These are phyloP conservation scores for Trichacis sp. DNA, from an alignment of 2,888 invertebrate genomes.

Conservation along the genomic window DNA sequence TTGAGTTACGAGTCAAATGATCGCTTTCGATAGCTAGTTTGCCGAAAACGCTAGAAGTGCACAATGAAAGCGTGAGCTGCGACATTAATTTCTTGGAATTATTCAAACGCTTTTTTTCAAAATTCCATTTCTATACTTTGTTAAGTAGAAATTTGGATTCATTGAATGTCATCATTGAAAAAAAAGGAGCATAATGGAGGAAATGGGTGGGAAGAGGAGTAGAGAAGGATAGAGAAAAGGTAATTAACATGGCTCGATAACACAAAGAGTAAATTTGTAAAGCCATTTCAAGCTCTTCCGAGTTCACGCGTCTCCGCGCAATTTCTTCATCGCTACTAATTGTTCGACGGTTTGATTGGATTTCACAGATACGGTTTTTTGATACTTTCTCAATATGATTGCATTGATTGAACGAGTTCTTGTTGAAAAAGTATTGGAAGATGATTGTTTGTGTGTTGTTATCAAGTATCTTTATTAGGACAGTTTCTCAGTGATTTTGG, in stretches of 20 bases:
- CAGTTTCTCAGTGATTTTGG: no score
- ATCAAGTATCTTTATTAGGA: no score
- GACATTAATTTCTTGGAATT: no score
- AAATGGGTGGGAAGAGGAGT: slow-evolving; percentile 8
- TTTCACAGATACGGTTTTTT: neutral
- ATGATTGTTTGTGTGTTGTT: no score
- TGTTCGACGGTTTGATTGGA: slow-evolving; percentile 60
- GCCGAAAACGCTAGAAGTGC: neutral
- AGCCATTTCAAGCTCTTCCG: slow-evolving; percentile 65
- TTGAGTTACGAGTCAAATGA: slow-evolving; percentile 12
- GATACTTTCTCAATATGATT: neutral
- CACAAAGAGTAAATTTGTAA: slow-evolving; percentile 64
- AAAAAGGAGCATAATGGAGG: slow-evolving; percentile 5
- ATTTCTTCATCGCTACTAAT: slow-evolving; percentile 50
- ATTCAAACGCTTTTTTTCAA: no score
- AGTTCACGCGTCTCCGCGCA: slow-evolving; percentile 45
- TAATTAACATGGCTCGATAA: slow-evolving; percentile 60
- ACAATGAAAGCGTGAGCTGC: no score
- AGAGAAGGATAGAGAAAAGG: slow-evolving; percentile 34
- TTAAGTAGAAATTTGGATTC: no score
- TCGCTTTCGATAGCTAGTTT: neutral
- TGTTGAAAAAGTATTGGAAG: no score
- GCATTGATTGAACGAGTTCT: no score
- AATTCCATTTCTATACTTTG: no score
- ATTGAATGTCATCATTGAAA: no score